Base-by-base conservation (phyloP, 2,113 vertebrate genomes). In the Leptocoma aspasia region DNA sequence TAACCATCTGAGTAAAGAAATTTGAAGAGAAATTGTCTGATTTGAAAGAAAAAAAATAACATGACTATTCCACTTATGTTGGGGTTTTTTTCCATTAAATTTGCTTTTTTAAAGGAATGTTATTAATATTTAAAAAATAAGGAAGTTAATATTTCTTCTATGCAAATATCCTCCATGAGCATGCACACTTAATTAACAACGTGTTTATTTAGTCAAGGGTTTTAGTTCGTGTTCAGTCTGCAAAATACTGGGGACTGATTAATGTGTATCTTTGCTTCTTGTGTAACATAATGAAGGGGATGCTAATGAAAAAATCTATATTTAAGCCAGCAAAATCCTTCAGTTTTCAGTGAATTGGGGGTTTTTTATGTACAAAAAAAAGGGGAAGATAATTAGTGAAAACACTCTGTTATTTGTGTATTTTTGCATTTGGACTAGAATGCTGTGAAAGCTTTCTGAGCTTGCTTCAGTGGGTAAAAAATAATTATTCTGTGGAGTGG, bases 51-150 rank as follows among this genome's bases (percentile, higher is more conserved):
- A 54, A 54, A 68, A n/a, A 61, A 37, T 5, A 49, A 41, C n/a
- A n/a, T n/a, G 5, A 23, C 6, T 30, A 47, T n/a, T 63, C 24
- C 3, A 14, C 16, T 18, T 23, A 31, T 6, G 1, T 7, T 26
- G 2, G 1, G 5, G 0, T 2, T 4, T 76, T n/a, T 56, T 42
- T 8, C 7, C 2, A 3, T 57, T 73, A 21, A 73, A 72, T 52
- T 33, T 83, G 20, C 3, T 4, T 3, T 64, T 69, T 60, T 5
- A 17, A 65, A 60, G 41, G 50, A 60, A 80, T 22, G 6, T 33
- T 52, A 31, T 52, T 60, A 27, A 60, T 52, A 70, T 15, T 42
- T 35, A 0, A 33, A 60, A 44, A 57, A 22, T 23, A 23, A n/a
- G 19, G 26, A 56, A 44, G 11, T 26, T 47, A 30, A 1, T 35